Evolutionary conservation across 2,797 vertebrate species (phyloP).

Genomic region (Galago senegalensis): DNA sequence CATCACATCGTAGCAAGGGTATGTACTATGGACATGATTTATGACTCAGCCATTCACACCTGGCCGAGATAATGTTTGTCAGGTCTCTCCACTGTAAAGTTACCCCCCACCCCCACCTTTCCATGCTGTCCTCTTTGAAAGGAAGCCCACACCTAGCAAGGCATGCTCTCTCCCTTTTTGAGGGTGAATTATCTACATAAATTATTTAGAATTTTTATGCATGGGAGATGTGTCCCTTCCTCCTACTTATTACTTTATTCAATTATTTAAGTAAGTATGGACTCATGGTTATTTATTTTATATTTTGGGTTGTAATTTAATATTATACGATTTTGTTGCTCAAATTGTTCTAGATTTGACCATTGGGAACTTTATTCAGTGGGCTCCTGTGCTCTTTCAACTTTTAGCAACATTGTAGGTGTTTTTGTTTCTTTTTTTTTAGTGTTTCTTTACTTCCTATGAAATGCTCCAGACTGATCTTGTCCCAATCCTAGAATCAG

Average conservation of each 20-base stretch:
- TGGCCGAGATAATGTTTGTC: not conserved
- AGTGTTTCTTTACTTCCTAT: not conserved
- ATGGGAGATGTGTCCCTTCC: not conserved
- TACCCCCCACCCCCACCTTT: accelerated
- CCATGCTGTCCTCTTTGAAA: not conserved
- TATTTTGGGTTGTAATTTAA: not conserved
- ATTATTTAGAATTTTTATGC: not conserved
- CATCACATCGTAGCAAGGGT: accelerated
- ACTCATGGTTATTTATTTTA: not conserved
- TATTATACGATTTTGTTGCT: not conserved
- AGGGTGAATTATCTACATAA: accelerated
- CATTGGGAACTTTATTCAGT: not conserved
- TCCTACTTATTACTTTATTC: not conserved
- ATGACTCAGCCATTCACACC: not conserved
- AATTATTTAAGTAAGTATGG: not conserved
- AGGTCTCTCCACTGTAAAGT: not conserved
- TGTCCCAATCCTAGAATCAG: not conserved
- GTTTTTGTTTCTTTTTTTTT: not conserved
- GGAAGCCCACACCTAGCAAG: not conserved
- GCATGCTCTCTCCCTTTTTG: not conserved
- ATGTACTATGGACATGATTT: not conserved
- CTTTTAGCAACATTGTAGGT: not conserved
- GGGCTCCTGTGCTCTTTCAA: not conserved
- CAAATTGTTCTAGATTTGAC: not conserved
- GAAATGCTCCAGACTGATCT: not conserved